A percentile compares a stretch with the other conserved stretches of the same genome.
Conservation (phyloP, 2,113 vertebrate species). For the Eudyptes chrysolophus region DNA sequence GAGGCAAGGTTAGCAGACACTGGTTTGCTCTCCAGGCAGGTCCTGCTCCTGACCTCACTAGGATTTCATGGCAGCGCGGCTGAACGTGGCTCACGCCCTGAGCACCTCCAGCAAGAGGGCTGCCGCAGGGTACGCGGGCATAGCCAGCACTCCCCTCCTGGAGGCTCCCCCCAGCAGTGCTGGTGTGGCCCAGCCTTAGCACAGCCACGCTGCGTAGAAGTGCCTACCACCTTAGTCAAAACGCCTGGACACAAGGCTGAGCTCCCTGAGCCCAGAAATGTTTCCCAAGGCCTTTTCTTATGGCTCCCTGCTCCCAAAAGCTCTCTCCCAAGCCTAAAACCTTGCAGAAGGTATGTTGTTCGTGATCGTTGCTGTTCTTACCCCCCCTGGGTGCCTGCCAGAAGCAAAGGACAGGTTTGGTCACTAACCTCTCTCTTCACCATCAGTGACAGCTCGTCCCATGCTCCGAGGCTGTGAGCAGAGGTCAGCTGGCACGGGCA, state of each 20-base stretch:
- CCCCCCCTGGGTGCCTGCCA: not conserved
- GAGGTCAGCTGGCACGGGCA: not conserved
- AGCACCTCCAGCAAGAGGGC: not conserved
- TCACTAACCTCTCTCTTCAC: not conserved
- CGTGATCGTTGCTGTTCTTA: not conserved
- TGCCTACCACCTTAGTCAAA: not conserved
- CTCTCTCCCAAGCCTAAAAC: not conserved
- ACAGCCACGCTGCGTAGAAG: fast-evolving
- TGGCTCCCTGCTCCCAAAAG: not conserved
- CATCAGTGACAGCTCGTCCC: fast-evolving
- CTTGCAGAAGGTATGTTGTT: not conserved
- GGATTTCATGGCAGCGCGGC: fast-evolving
- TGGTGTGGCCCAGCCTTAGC: not conserved
- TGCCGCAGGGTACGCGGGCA: not conserved
- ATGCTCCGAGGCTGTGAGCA: not conserved
- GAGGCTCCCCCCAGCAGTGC: too few species aligned
- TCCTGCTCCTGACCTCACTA: not conserved
- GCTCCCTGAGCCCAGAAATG: not conserved
- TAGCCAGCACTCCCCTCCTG: not conserved
- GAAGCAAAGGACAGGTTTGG: not conserved
- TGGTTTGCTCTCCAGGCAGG: not conserved
- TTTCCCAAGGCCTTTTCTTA: not conserved
- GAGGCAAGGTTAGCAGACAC: not conserved
- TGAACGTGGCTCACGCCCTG: not conserved
- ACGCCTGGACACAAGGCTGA: not conserved